Percentiles rank a stretch among this genome's conserved stretches.
phyloP scores from a whole-genome alignment of 2,113 vertebrate species.

The Benitochromis conjunctus region DNA sequence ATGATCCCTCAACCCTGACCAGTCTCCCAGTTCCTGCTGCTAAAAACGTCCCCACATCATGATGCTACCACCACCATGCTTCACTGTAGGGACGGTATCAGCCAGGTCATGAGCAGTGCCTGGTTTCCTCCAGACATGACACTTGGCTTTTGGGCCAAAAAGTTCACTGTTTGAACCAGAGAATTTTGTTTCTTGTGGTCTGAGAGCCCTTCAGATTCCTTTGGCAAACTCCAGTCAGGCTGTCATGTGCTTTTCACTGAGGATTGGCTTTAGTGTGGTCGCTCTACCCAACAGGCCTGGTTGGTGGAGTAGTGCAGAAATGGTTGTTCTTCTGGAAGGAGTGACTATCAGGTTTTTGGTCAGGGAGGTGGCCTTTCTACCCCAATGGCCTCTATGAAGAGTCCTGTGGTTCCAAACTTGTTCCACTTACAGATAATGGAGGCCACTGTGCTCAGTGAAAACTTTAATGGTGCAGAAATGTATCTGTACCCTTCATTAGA shows the following conservation, averaged over 20 bases:
- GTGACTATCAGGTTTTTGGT: not conserved
- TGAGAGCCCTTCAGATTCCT: not conserved
- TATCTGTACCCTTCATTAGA: not conserved
- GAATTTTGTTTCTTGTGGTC: not conserved
- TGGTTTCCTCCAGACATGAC: not conserved
- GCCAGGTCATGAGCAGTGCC: not conserved
- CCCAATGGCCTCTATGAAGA: not conserved
- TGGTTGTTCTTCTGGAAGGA: not conserved
- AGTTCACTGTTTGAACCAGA: not conserved
- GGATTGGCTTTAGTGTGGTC: not conserved
- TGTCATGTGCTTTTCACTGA: not conserved
- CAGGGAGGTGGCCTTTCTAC: not conserved
- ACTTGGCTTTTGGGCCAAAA: not conserved
- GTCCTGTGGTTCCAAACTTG: not conserved
- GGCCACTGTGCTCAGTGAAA: not conserved
- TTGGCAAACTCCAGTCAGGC: not conserved
- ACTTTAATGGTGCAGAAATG: not conserved
- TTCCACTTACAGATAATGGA: not conserved
- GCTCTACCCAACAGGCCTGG: not conserved
- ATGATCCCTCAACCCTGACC: not conserved
- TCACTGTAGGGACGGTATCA: not conserved
- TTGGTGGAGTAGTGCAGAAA: not conserved
- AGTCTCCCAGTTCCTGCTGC: not conserved
- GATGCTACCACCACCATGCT: not conserved
- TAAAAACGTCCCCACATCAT: not conserved